Conservation (phyloP, 2,888 invertebrate genomes). For the Meteorus colon region DNA sequence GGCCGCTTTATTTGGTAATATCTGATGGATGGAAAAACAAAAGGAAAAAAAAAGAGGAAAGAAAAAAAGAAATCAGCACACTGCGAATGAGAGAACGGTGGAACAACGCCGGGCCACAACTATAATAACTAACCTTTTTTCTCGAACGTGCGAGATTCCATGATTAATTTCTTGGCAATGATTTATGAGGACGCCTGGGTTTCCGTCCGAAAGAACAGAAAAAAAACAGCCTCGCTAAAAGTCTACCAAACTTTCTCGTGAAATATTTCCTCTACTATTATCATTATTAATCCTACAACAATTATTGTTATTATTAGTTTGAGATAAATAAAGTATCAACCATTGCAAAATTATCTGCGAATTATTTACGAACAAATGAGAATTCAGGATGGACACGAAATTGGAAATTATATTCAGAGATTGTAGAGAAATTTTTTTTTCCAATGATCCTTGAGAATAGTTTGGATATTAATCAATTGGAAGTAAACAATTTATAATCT, state of each 20-base stretch:
- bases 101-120: neutral
- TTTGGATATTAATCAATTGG: too few species aligned
- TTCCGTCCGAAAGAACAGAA: neutral
- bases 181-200: slow-evolving; percentile 4
- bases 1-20: neutral
- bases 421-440: too few species aligned
- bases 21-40: neutral
- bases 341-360: too few species aligned
- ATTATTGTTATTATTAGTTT: neutral
- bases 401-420: too few species aligned
- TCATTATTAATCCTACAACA: neutral
- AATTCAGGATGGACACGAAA: too few species aligned
- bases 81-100: neutral
- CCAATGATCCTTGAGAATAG: too few species aligned
- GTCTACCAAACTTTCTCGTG: neutral
- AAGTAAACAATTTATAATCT: too few species aligned
- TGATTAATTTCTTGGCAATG: slow-evolving; percentile 15
- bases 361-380: too few species aligned
- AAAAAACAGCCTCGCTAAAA: neutral
- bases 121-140: slow-evolving; percentile 11
- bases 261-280: neutral
- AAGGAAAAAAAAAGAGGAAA: neutral
- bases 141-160: slow-evolving; percentile 15
- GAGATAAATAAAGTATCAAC: too few species aligned
- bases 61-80: neutral